Evolutionary conservation across 1,140 invertebrate genomes (phyloP).

Genomic region (Goniozus legneri): DNA sequence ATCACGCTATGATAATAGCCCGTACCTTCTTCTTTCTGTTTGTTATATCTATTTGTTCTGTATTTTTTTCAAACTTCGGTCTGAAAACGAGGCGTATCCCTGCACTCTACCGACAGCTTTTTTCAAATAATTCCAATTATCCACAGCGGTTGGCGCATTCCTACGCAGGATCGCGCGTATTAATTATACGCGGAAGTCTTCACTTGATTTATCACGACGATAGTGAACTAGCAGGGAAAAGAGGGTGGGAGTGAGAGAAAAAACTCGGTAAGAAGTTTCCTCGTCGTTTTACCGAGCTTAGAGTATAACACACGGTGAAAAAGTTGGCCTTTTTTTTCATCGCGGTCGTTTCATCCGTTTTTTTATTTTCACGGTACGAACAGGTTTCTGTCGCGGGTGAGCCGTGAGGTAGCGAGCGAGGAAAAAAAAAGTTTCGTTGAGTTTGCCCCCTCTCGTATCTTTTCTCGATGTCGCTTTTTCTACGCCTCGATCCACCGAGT

Average conservation of each 20-base stretch:
- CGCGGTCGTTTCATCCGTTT: too few species aligned
- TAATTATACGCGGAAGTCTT: conserved; percentile 48
- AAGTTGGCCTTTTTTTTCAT: not conserved
- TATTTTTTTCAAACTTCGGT: conserved; percentile 5
- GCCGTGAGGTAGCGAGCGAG: conserved; percentile 19
- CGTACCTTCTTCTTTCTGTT: conserved; percentile 26
- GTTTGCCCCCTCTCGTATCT: conserved; percentile 3
- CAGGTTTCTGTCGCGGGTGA: conserved; percentile 13
- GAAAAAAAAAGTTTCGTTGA: conserved; percentile 20
- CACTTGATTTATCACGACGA: too few species aligned
- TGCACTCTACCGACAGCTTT: conserved; percentile 29
- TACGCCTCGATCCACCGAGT: conserved; percentile 11
- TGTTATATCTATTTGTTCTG: too few species aligned
- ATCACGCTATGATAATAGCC: conserved; percentile 40
- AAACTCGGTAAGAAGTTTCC: conserved; percentile 28
- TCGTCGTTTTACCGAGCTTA: conserved; percentile 32
- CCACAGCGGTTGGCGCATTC: conserved; percentile 30
- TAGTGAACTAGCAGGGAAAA: conserved; percentile 17
- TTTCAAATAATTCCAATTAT: conserved; percentile 53
- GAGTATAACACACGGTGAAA: conserved; percentile 21
- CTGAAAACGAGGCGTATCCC: not conserved
- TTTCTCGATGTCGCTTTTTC: not conserved
- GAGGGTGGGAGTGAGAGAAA: too few species aligned
- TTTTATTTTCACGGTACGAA: conserved; percentile 18
- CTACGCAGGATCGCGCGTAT: conserved; percentile 30